A percentile compares a stretch with the other conserved stretches of the same genome.
Evolutionary conservation across 2,888 invertebrate species (phyloP).

Genomic region (Rhogogaster chlorosoma): DNA sequence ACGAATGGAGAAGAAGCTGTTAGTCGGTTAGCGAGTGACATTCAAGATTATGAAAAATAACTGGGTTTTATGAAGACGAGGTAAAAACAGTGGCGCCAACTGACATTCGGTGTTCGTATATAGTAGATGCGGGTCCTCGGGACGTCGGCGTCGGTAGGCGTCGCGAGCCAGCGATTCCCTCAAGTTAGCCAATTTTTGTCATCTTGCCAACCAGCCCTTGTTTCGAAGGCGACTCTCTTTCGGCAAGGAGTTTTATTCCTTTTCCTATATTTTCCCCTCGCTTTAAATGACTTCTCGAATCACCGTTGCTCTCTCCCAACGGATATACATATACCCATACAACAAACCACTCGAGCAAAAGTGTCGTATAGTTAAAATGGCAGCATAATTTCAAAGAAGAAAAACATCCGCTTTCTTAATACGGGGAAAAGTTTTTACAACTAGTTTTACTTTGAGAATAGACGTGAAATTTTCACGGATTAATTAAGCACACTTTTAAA

Average conservation of each 20-base stretch:
- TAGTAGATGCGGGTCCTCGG: background rate
- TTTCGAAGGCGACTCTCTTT: background rate
- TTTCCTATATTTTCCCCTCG: background rate
- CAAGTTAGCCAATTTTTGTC: conserved; percentile 19
- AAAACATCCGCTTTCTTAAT: background rate
- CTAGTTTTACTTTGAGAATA: background rate
- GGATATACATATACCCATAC: background rate
- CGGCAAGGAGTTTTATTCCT: background rate
- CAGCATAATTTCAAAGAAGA: background rate
- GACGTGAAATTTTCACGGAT: background rate
- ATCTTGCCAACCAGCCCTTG: conserved; percentile 27
- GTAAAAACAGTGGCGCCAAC: conserved; percentile 17
- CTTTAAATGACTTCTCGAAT: conserved; percentile 7
- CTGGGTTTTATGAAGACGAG: background rate
- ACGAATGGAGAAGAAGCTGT: background rate
- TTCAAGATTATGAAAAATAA: conserved; percentile 5
- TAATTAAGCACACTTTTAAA: background rate
- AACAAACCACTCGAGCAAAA: background rate
- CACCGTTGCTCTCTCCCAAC: background rate
- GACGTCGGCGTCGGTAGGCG: background rate
- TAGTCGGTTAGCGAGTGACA: background rate
- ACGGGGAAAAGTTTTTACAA: background rate
- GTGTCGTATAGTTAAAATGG: background rate
- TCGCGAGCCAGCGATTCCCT: background rate
- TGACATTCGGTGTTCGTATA: background rate